Evolutionary conservation across 2,797 vertebrate species (phyloP).

Genomic region (Sebastes diploproa): DNA sequence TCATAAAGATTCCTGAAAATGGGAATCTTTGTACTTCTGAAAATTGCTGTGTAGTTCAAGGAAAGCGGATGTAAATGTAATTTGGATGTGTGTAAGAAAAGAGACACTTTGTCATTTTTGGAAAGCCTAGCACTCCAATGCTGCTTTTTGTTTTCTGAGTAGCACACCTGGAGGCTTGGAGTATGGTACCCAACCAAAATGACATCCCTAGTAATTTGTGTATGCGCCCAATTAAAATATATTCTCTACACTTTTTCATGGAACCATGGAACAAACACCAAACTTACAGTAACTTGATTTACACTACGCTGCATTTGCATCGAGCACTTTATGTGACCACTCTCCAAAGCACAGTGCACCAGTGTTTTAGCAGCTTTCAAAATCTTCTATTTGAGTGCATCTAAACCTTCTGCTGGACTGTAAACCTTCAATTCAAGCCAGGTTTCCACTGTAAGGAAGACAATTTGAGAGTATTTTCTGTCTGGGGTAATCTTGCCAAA

Average conservation of each 20-base stretch:
- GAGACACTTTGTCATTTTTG: neutral
- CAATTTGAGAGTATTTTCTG: conserved; percentile 11
- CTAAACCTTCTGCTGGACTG: neutral
- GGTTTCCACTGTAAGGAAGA: neutral
- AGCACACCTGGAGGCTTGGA: no score
- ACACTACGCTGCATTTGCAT: neutral
- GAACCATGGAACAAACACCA: neutral
- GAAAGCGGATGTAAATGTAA: neutral
- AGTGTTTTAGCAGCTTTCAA: conserved; percentile 2
- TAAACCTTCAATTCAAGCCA: conserved; percentile 1
- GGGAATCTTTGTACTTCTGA: neutral
- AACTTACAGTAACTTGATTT: neutral
- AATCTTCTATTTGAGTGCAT: neutral
- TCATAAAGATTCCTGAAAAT: neutral
- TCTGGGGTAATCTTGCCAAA: conserved; percentile 11
- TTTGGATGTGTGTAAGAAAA: neutral
- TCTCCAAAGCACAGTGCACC: neutral
- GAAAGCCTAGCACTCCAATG: neutral
- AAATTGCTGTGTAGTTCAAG: neutral
- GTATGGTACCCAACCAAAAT: neutral
- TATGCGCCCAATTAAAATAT: neutral
- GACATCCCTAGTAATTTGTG: neutral
- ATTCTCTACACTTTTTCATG: neutral
- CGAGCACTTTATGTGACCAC: neutral
- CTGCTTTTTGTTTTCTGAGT: neutral